phyloP scores from a whole-genome alignment of 2,888 invertebrate genomes.

The Chymomyza caudatula region DNA sequence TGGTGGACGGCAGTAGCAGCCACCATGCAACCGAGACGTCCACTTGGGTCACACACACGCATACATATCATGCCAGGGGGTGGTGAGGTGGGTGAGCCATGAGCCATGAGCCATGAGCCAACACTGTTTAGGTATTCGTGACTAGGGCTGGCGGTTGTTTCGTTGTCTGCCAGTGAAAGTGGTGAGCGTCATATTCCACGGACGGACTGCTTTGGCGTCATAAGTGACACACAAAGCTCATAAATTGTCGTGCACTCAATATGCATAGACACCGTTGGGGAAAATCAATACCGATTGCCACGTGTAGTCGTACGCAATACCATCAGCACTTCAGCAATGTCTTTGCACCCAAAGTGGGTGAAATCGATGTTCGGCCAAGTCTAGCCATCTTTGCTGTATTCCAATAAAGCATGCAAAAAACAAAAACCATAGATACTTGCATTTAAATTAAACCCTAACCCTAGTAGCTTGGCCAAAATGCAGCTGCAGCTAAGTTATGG shows the following conservation, averaged over 20 bases:
- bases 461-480: neutral
- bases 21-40: constrained; percentile 56
- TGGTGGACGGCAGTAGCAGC: neutral
- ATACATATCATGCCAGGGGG: neutral
- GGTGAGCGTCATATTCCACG: constrained; percentile 25
- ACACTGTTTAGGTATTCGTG: constrained; percentile 15
- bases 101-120: no score
- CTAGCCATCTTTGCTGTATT: neutral
- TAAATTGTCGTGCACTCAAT: constrained; percentile 64
- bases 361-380: constrained; percentile 42
- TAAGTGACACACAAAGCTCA: constrained; percentile 70
- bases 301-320: constrained; percentile 8
- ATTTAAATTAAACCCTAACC: neutral
- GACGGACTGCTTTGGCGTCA: constrained; percentile 30
- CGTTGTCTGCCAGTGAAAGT: constrained; percentile 52
- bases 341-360: constrained; percentile 22
- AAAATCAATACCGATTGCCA: constrained; percentile 64
- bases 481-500: neutral
- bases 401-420: neutral
- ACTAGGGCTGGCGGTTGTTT: constrained; percentile 18
- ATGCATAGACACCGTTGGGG: constrained; percentile 35
- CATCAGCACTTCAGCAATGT: neutral
- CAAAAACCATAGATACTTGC: neutral
- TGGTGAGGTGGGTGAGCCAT: no score
- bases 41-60: constrained; percentile 26